Percentiles rank a stretch among this genome's conserved stretches.
Evolutionary conservation across 2,888 invertebrate species (phyloP).

Genomic region (Mystacides longicornis): DNA sequence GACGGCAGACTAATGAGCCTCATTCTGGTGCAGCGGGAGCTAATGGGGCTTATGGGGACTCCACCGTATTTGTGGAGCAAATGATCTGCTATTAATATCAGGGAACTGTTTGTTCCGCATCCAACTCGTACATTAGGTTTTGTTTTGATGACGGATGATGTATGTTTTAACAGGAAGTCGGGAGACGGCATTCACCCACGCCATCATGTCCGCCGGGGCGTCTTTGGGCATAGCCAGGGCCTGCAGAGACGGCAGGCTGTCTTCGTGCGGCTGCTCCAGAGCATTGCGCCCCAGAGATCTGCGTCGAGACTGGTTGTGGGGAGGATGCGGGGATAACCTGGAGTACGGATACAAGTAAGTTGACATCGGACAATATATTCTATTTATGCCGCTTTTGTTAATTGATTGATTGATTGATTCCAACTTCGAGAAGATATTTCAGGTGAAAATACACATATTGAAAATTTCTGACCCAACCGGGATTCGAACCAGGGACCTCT

Average conservation of each 20-base stretch:
- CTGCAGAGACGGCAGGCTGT: constrained; percentile 83
- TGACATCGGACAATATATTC: too few relatives aligned
- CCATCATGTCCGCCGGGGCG: constrained; percentile 82
- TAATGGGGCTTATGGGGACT: neutral
- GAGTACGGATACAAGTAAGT: constrained; percentile 90
- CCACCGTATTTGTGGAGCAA: neutral
- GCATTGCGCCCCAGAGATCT: constrained; percentile 75
- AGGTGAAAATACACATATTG: too few relatives aligned
- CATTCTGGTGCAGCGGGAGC: neutral
- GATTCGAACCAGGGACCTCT: too few relatives aligned
- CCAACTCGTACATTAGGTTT: neutral
- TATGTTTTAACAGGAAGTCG: constrained; percentile 44
- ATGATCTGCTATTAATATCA: neutral
- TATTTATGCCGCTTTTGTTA: too few relatives aligned
- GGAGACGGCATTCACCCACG: constrained; percentile 88
- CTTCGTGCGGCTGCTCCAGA: constrained; percentile 85
- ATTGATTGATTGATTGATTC: too few relatives aligned
- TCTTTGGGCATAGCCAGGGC: constrained; percentile 82
- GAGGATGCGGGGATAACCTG: constrained; percentile 95
- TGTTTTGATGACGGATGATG: neutral
- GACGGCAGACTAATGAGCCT: neutral
- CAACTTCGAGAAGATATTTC: too few relatives aligned
- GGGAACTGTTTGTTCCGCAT: too few relatives aligned
- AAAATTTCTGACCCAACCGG: too few relatives aligned
- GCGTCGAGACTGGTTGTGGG: constrained; percentile 94